Evolutionary conservation across 2,113 vertebrate genomes (phyloP).

Genomic region (Gallinago jamesoni): DNA sequence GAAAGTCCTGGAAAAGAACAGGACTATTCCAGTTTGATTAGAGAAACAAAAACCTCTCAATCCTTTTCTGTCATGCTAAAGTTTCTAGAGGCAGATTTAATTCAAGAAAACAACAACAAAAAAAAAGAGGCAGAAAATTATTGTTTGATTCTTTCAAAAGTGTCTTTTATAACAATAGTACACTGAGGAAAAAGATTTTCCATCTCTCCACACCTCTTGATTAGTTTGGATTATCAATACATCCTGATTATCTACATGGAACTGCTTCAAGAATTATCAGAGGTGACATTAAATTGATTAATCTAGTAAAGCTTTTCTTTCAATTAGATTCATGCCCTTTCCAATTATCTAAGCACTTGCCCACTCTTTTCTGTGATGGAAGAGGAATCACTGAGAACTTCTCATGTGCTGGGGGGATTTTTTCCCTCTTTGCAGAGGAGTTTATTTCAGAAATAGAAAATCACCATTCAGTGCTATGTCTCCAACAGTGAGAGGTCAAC

Average conservation of each 20-base stretch:
- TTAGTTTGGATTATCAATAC: conserved; percentile 60
- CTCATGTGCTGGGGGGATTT: background rate
- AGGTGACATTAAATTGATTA: conserved; percentile 65
- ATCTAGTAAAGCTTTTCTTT: conserved; percentile 59
- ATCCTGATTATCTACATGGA: conserved; percentile 53
- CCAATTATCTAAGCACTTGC: conserved; percentile 1
- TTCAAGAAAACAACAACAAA: background rate
- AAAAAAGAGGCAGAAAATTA: background rate
- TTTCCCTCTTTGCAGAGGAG: background rate
- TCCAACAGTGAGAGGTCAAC: conserved; percentile 1
- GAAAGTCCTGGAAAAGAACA: background rate
- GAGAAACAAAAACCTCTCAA: background rate
- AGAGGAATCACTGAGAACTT: background rate
- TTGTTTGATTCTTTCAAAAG: background rate
- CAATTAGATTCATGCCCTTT: conserved; percentile 52
- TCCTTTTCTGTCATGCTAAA: background rate
- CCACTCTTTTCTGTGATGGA: background rate
- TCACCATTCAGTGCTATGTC: background rate
- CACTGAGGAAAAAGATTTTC: background rate
- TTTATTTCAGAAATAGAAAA: background rate
- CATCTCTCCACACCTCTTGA: conserved; percentile 16
- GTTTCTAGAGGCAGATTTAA: background rate
- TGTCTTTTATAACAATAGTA: background rate
- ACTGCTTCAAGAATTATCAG: conserved; percentile 55
- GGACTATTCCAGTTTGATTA: background rate